Evolutionary conservation across 2,797 vertebrate genomes (phyloP).

Genomic region (Alca torda): DNA sequence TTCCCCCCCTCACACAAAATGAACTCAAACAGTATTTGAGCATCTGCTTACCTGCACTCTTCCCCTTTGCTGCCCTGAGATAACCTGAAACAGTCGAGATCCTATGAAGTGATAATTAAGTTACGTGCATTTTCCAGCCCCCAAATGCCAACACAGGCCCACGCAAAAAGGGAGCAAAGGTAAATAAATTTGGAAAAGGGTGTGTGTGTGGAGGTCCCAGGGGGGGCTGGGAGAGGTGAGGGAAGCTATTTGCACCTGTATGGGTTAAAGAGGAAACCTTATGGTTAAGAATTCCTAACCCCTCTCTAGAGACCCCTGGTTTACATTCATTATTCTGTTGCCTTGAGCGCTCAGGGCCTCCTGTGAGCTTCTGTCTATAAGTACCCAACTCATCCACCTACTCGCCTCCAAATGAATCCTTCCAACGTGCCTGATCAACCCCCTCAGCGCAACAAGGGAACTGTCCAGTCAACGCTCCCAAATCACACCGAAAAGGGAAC

Average conservation of each 20-base stretch:
- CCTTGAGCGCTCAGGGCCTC: constrained; percentile 73
- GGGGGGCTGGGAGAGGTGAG: neutral
- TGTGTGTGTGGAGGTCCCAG: neutral
- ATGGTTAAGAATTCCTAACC: constrained; percentile 78
- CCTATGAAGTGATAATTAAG: neutral
- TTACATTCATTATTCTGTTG: constrained; percentile 85
- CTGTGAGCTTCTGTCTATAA: constrained; percentile 46
- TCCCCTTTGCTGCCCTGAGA: neutral
- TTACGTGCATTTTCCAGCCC: neutral
- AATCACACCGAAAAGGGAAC: neutral
- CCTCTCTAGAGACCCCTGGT: constrained; percentile 75
- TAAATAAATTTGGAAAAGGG: neutral
- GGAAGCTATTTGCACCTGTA: neutral
- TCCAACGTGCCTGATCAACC: neutral
- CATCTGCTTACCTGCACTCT: neutral
- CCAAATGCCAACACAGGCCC: neutral
- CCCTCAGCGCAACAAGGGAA: neutral
- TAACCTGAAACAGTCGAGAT: neutral
- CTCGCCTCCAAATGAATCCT: constrained; percentile 32
- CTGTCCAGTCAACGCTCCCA: neutral
- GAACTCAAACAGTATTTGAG: neutral
- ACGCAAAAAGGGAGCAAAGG: neutral
- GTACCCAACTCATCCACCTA: constrained; percentile 14
- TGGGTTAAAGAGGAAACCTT: constrained; percentile 65
- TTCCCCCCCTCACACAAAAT: neutral